Conservation (phyloP, 2,797 vertebrate species). For the Oreochromis grahami region DNA sequence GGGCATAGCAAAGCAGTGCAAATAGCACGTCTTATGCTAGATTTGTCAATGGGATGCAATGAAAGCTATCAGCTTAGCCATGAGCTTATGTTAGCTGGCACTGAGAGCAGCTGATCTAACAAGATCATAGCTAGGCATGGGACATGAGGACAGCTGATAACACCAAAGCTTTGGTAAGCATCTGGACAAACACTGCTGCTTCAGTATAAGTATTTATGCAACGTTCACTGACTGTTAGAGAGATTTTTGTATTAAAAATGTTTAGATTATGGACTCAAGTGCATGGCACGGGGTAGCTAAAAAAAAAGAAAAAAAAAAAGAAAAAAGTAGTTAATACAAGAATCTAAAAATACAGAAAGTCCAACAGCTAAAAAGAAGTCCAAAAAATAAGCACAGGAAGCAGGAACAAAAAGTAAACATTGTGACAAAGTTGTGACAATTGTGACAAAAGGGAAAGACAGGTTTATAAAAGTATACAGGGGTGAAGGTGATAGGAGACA, state of each 20-base stretch:
- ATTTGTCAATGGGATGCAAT: background rate
- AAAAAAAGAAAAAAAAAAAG: background rate
- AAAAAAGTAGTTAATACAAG: background rate
- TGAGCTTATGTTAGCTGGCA: background rate
- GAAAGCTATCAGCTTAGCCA: background rate
- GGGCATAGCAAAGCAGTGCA: background rate
- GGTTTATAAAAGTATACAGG: background rate
- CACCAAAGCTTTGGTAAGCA: background rate
- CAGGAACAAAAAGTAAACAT: accelerated
- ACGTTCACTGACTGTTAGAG: background rate
- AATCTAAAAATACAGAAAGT: background rate
- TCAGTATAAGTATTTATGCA: background rate
- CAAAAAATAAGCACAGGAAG: background rate
- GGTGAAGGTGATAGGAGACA: background rate
- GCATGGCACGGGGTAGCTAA: accelerated
- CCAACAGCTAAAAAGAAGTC: background rate
- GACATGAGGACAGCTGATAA: background rate
- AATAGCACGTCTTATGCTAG: background rate
- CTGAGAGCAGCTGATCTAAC: background rate
- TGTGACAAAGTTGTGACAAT: background rate
- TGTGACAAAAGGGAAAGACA: background rate
- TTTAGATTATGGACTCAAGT: background rate
- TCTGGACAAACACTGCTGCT: background rate
- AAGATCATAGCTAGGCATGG: background rate
- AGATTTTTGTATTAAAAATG: background rate